phyloP scores from a whole-genome alignment of 1,140 invertebrate genomes.

The Drosophila obscura region DNA sequence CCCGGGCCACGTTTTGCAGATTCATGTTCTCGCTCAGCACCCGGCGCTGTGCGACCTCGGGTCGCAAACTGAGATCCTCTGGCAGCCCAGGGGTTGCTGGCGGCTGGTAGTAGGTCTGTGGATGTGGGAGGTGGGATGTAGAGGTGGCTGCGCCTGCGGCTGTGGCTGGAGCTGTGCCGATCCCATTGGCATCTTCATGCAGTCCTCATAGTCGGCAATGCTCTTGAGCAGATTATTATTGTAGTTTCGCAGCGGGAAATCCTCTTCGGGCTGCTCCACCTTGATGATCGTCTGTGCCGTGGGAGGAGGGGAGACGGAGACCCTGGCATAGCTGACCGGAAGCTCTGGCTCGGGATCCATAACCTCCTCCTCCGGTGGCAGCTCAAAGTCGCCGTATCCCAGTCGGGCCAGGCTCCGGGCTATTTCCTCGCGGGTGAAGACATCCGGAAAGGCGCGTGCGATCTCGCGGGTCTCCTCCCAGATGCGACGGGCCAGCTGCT shows the following conservation, averaged over 20 bases:
- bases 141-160: background rate
- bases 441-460: conserved; percentile 77
- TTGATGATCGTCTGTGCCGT: conserved; percentile 19
- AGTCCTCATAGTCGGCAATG: conserved; percentile 80
- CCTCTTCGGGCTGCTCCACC: conserved; percentile 27
- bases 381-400: conserved; percentile 77
- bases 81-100: conserved; percentile 44
- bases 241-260: conserved; percentile 68
- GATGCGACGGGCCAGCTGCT: conserved; percentile 75
- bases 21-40: conserved; percentile 73
- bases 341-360: conserved; percentile 33
- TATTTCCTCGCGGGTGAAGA: conserved; percentile 79
- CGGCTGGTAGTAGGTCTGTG: conserved; percentile 22
- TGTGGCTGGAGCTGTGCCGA: background rate
- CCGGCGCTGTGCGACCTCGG: conserved; percentile 29
- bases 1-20: conserved; percentile 76
- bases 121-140: background rate
- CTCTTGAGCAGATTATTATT: conserved; percentile 79
- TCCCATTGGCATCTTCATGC: conserved; percentile 50
- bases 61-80: conserved; percentile 62
- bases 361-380: conserved; percentile 71
- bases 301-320: background rate
- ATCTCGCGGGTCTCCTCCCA: conserved; percentile 81
- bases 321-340: conserved; percentile 29
- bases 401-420: conserved; percentile 72